Conservation (phyloP, 2,113 vertebrate species). For the Cryptotis parvus region DNA sequence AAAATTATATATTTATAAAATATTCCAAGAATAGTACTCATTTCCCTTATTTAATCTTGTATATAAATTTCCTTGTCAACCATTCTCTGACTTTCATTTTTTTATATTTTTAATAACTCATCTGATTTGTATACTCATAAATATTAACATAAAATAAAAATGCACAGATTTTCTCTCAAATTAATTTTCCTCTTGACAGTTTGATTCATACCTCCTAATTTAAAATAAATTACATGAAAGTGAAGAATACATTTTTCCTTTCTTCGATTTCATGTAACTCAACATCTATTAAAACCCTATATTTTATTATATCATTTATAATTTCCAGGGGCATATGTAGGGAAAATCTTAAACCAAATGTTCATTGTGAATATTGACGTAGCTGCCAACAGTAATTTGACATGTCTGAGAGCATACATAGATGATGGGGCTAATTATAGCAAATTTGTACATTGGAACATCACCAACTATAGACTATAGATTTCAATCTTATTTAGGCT, state of each 20-base stretch:
- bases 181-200: not conserved
- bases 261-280: not conserved
- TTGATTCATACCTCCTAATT: not conserved
- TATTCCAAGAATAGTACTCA: not conserved
- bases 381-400: not conserved
- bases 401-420: accelerated
- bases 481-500: not conserved
- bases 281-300: not conserved
- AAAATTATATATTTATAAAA: not conserved
- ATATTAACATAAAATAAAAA: not conserved
- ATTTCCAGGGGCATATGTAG: not conserved
- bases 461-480: not conserved
- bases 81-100: not conserved
- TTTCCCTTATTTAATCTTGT: not conserved
- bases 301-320: not conserved
- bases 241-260: not conserved
- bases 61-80: not conserved
- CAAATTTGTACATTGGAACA: not conserved
- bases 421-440: not conserved
- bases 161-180: not conserved
- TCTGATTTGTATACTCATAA: not conserved
- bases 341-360: not conserved
- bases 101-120: not conserved
- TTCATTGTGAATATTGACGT: not conserved
- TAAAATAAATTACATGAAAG: not conserved